These are phyloP conservation scores for Synergus itoensis DNA, from an alignment of 2,888 invertebrate species.

Conservation along the genomic window DNA sequence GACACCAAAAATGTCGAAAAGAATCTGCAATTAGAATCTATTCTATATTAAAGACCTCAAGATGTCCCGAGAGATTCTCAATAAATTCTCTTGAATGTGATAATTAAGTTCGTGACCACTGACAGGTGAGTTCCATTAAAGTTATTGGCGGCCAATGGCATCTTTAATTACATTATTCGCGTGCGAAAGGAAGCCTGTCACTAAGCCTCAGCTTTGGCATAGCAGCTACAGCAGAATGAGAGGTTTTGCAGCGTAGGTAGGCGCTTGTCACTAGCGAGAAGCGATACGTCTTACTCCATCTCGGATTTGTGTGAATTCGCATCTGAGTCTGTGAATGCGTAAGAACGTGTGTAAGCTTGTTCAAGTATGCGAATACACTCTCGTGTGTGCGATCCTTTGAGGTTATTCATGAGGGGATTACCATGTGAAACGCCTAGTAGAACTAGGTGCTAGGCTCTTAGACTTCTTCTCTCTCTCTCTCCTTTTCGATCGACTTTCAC, in stretches of 20 bases:
- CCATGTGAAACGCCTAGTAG: constrained; percentile 72
- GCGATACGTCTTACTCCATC: constrained; percentile 28
- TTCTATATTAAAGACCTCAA: background rate
- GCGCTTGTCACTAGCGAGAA: constrained; percentile 27
- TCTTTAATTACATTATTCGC: constrained; percentile 62
- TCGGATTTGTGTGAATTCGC: constrained; percentile 25
- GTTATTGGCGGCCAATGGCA: constrained; percentile 53
- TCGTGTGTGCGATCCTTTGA: constrained; percentile 63
- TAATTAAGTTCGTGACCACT: constrained; percentile 34
- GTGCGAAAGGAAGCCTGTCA: constrained; percentile 53
- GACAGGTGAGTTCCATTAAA: constrained; percentile 36
- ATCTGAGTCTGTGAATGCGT: constrained; percentile 27
- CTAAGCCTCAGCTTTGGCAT: constrained; percentile 62
- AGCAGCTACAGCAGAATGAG: constrained; percentile 64
- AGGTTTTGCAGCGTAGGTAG: constrained; percentile 49
- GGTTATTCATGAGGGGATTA: constrained; percentile 75
- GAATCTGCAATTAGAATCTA: background rate
- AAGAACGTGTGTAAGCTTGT: constrained; percentile 7
- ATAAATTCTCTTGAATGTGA: constrained; percentile 30
- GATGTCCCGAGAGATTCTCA: background rate
- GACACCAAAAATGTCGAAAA: background rate
- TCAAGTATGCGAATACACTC: constrained; percentile 2
- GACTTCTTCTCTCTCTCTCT: constrained; percentile 60
- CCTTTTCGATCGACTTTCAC: constrained; percentile 44
- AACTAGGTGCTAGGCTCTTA: constrained; percentile 49